Conservation (phyloP, 2,888 invertebrate genomes). For the Mimumesa dahlbomi region DNA sequence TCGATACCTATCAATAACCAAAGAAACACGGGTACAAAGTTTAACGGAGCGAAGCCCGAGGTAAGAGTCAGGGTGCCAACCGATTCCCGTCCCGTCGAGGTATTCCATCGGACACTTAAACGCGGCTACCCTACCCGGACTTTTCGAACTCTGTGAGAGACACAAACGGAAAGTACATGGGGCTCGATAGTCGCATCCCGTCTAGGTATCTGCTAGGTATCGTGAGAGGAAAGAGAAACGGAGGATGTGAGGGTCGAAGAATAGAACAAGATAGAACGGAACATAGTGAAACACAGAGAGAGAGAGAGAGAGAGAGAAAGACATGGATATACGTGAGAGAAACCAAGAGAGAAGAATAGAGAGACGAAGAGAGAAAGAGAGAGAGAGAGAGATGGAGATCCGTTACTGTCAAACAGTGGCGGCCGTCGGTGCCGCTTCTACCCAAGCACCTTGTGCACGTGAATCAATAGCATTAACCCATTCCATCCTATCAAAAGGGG, state of each 20-base stretch:
- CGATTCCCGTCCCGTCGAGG: neutral
- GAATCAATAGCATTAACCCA: constrained; percentile 81
- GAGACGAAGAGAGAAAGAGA: constrained; percentile 1
- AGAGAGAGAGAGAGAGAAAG: neutral
- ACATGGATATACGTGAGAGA: too few species aligned
- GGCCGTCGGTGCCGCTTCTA: constrained; percentile 64
- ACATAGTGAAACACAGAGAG: too few species aligned
- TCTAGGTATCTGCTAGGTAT: constrained; percentile 43
- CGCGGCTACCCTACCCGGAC: constrained; percentile 16
- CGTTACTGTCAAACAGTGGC: constrained; percentile 80
- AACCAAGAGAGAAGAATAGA: neutral
- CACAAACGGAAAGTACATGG: constrained; percentile 43
- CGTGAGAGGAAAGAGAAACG: constrained; percentile 33
- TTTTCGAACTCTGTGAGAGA: constrained; percentile 37
- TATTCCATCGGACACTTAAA: constrained; percentile 30
- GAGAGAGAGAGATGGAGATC: constrained; percentile 66
- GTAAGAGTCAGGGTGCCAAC: constrained; percentile 25
- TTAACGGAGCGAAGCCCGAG: neutral
- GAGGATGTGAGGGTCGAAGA: constrained; percentile 5
- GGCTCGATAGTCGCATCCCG: constrained; percentile 43
- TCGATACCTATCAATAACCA: neutral
- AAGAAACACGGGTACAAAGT: constrained; percentile 3
- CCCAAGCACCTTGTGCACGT: constrained; percentile 75
- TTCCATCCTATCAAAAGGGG: constrained; percentile 78
- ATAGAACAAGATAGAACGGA: too few species aligned